Conservation (phyloP, 2,888 invertebrate species). For the Drosophila paranaensis region DNA sequence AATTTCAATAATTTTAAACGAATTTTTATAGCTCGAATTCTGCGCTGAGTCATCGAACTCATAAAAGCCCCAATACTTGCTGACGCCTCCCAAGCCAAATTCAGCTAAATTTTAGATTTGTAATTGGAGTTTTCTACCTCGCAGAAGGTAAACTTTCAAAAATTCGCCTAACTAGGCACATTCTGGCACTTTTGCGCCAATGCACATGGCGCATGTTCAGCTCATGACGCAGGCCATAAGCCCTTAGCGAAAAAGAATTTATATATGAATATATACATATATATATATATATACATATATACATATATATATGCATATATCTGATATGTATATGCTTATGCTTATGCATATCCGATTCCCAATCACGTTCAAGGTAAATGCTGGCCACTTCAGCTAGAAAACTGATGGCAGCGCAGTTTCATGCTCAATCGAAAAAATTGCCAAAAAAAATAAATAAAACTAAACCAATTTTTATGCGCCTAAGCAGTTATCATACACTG, state of each 20-base stretch:
- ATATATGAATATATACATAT: not conserved
- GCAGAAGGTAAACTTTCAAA: constrained; percentile 24
- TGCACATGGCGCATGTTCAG: constrained; percentile 41
- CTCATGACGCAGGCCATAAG: constrained; percentile 30
- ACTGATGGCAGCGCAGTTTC: constrained; percentile 34
- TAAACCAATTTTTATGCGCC: not conserved
- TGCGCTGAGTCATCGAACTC: constrained; percentile 60
- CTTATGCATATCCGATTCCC: constrained; percentile 53
- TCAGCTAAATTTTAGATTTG: constrained; percentile 54
- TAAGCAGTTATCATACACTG: constrained; percentile 2
- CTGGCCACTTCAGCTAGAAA: constrained; percentile 26
- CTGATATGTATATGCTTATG: not conserved
- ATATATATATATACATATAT: not conserved
- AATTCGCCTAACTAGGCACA: constrained; percentile 53
- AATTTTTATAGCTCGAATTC: constrained; percentile 30
- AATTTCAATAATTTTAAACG: not conserved
- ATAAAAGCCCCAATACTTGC: constrained; percentile 9
- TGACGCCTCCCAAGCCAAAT: constrained; percentile 43
- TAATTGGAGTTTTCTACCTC: constrained; percentile 48
- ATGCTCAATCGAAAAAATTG: constrained; percentile 5
- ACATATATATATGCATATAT: not conserved
- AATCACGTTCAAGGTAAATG: constrained; percentile 82
- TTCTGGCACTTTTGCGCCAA: constrained; percentile 16
- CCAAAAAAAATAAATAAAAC: constrained; percentile 1
- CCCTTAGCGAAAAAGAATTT: constrained; percentile 3